Evolutionary conservation across 1,140 invertebrate genomes (phyloP), one percentile per base, ranked within the genome.

Genomic region (Neodiprion lecontei): DNA sequence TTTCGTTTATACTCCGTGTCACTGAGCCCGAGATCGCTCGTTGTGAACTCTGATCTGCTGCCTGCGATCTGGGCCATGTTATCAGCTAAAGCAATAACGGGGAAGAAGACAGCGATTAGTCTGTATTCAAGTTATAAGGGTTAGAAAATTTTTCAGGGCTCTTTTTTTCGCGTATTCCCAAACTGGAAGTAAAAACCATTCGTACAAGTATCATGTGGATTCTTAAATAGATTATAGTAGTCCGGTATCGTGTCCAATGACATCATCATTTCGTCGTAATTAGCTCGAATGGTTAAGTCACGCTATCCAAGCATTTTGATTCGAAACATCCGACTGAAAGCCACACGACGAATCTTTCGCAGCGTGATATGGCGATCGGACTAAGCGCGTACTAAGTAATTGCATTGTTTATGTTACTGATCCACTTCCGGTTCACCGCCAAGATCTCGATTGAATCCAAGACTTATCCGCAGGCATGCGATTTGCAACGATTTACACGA

Each of bases 41-140:
- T 40, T 23, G 49, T 68, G 66, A 85, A 83, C 67, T 85, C 84
- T 23, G 83, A 72, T 28, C 82, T 75, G 70, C 74, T 81, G 11
- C 76, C 80, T 9, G 75, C 73, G 71, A 81, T 81, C 48, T 84
- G 82, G 53, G 79, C 80, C 82, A 85, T 85, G 68, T 75, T 80
- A 12, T 78, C 77, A 17, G 84, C 84, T 85, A 73, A 73, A 79
- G 79, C 70, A 48, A 74, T 73, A 47, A 77, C 75, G 75, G 7
- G 12, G 17, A 71, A 71, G 69, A 69, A 68, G 53, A 76, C 74
- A 68, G 73, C 75, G 28, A 70, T 73, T 48, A 48, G 14, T 72
- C 2, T 67, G 21, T 72, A 48, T 71, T 69, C 61, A 11, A 9
- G 12, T n/a, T 69, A 74, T 71, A 10, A 23, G 10, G 23, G 48